Conservation (phyloP, 2,888 invertebrate species). For the Malthinus seriepunctatus region DNA sequence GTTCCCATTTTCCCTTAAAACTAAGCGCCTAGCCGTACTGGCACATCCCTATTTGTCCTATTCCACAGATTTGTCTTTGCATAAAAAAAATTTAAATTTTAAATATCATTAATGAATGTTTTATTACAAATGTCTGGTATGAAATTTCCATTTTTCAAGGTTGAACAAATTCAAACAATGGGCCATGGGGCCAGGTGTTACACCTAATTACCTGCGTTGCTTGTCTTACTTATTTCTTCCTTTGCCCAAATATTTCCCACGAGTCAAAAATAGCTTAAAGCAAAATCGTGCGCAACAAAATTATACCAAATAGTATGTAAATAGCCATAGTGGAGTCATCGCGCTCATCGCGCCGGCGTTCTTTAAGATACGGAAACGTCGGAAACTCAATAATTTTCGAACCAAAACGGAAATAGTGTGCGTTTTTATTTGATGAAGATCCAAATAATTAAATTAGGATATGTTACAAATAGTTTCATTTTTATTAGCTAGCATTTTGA, state of each 20-base stretch:
- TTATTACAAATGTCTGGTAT: too few relatives aligned
- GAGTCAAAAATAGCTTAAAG: slow-evolving; percentile 27
- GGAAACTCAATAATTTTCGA: slow-evolving; percentile 14
- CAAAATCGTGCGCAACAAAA: slow-evolving; percentile 12
- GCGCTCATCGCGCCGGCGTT: slow-evolving; percentile 9
- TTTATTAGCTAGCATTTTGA: too few relatives aligned
- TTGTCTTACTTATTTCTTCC: slow-evolving; percentile 2
- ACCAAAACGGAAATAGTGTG: slow-evolving; percentile 9
- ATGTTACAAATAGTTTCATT: background rate
- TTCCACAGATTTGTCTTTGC: too few relatives aligned
- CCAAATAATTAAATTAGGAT: background rate
- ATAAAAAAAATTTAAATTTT: too few relatives aligned
- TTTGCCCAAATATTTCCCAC: slow-evolving; percentile 18
- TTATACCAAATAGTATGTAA: background rate
- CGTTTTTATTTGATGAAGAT: background rate
- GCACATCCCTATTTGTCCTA: too few relatives aligned
- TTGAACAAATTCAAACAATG: slow-evolving; percentile 23
- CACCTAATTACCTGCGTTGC: slow-evolving; percentile 13
- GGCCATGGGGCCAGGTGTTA: slow-evolving; percentile 26
- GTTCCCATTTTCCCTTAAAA: too few relatives aligned
- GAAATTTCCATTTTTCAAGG: slow-evolving; percentile 6
- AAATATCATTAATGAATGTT: too few relatives aligned
- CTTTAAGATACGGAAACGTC: too few relatives aligned
- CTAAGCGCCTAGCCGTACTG: too few relatives aligned
- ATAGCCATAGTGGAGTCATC: background rate